phyloP scores from a whole-genome alignment of 2,113 vertebrate genomes.

The Serilophus lunatus region DNA sequence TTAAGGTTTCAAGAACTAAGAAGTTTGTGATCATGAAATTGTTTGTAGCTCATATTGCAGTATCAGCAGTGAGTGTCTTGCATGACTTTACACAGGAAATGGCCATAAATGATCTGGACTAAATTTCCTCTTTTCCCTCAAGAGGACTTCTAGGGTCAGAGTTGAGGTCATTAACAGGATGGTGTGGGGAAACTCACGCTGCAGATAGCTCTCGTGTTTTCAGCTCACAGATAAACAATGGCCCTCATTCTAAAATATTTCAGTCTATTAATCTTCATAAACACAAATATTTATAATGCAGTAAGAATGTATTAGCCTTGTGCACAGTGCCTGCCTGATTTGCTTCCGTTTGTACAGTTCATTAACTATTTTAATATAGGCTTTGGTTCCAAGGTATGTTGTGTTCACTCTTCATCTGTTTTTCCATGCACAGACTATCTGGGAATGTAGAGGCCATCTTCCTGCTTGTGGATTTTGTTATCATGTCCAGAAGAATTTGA shows the following conservation, averaged over 20 bases:
- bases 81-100: neutral
- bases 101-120: neutral
- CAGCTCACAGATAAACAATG: slow-evolving; percentile 13
- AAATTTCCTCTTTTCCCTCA: slow-evolving; percentile 3
- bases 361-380: neutral
- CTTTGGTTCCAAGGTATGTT: neutral
- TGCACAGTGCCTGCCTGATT: neutral
- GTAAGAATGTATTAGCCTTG: neutral
- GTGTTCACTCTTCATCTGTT: neutral
- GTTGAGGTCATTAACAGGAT: slow-evolving; percentile 38
- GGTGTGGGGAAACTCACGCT: slow-evolving; percentile 24
- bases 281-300: slow-evolving; percentile 54
- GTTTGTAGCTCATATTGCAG: neutral
- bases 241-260: slow-evolving; percentile 34
- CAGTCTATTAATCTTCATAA: slow-evolving; percentile 49
- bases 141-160: slow-evolving; percentile 42
- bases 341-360: neutral
- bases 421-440: neutral
- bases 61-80: neutral
- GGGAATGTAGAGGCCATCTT: neutral
- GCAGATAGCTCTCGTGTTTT: neutral
- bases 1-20: neutral
- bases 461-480: neutral
- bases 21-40: neutral
- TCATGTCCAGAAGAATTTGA: neutral